Evolutionary conservation across 2,888 invertebrate genomes (phyloP), one percentile per base, ranked within the genome.

Genomic region (Cantharis rustica): DNA sequence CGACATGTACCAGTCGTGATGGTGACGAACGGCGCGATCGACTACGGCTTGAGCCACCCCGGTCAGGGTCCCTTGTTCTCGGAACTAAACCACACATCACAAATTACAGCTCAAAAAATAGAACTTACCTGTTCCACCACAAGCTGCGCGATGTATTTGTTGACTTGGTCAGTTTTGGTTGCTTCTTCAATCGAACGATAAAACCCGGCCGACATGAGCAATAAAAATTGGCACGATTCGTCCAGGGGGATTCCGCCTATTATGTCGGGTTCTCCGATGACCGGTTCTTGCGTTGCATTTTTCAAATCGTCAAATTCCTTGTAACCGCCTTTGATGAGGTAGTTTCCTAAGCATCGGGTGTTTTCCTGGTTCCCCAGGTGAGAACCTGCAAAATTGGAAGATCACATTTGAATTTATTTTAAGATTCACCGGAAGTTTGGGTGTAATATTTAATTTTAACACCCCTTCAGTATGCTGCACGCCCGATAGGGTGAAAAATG

Each of bases 261-360:
- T 79, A 96, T 93, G 87, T 96, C 95, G 0, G 97, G 96, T 70
- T 94, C 93, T 0, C 96, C 93, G 16, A 95, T 93, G 1, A 97
- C 93, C 0, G 97, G 97, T 83, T 96, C 96, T 5, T 92, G 89
- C 0, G 87, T 87, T 0, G 96, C 95, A 16, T 90, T 87, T 2
- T 92, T 89, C 66, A 97, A 89, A 71, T 92, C 92, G 2, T 95
- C 95, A 84, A 95, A 94, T 70, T 97, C 96, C 84, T 93, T 94
- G 84, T 95, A 96, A 2, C 95, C 93, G 0, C 94, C 95, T 88
- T 97, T 97, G 0, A 96, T 94, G 61, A 94, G 89, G 85, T 96
- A 96, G 88, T 96, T 96, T 3, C 97, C 97, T 11, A 98, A 90
- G 84, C 96, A 96, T 13, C 97, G 89, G 0, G 97, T 97, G 83